Base-by-base conservation (phyloP, 2,797 vertebrate genomes). In the Lithobates sylvaticus region DNA sequence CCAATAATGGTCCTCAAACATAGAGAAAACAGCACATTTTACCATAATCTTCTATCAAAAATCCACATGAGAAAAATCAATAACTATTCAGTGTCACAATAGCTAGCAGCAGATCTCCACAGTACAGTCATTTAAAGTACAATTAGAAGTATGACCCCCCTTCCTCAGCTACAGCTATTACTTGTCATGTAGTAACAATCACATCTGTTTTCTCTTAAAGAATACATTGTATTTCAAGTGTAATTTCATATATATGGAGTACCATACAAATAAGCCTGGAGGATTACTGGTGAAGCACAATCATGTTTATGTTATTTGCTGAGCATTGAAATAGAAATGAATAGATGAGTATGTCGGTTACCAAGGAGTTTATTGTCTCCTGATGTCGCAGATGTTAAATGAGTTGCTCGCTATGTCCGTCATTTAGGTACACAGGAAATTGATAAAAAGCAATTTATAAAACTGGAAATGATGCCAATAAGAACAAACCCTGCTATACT, bases 1-100 rank as follows among this genome's bases (percentile, higher is more conserved):
- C 32, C 39, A 32, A 69, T 3, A 47, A 79, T 39, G 27, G 64
- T 69, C 50, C 42, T 34, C 16, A n/a, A 54, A n/a, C 76, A 27
- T 12, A 67, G 23, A 67, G 18, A 65, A 54, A n/a, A n/a, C 36
- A 27, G 13, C 26, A 26, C 36, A 65, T 76, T 47, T 61, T 36
- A 36, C 54, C 50, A 61, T 76, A 76, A 61, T 76, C 75, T 61
- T 61, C 16, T 23, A 34, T 76, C 61, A 78, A 39, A 70, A 67
- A 67, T 27, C 42, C 78, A 50, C 3, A 27, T 32, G n/a, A 26
- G 26, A 69, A 32, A 78, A 54, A 80, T 80, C 78, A 80, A 80
- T 80, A 80, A 32, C 36, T 32, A 42, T 50, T 70, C 78, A 3
- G 78, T 34, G 78, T 50, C 65, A 32, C 77, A 47, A 50, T 47